These are phyloP conservation scores for Prenolepis imparis DNA, from an alignment of 2,888 invertebrate genomes.

Conservation along the genomic window DNA sequence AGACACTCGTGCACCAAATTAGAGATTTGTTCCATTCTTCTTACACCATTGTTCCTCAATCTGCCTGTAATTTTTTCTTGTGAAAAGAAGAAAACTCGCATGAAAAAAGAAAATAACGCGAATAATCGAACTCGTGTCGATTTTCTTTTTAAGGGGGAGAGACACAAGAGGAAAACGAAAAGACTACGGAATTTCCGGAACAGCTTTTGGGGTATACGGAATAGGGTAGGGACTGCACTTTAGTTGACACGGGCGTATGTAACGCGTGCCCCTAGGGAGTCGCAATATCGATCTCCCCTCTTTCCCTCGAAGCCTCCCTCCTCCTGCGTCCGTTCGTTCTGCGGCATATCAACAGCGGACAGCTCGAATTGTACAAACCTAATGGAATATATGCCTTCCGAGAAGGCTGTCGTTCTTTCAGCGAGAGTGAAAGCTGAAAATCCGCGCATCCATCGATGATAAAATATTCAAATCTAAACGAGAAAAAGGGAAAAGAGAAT, in stretches of 20 bases:
- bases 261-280: constrained; percentile 79
- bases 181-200: constrained; percentile 45
- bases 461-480: background rate
- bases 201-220: constrained; percentile 35
- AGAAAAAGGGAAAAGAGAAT: too few relatives aligned
- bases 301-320: constrained; percentile 60
- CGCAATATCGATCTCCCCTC: constrained; percentile 79
- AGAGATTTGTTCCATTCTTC: background rate
- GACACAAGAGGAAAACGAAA: background rate
- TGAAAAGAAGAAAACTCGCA: background rate
- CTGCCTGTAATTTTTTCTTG: background rate
- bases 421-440: background rate
- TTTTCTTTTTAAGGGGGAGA: background rate
- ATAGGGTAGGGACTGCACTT: constrained; percentile 65
- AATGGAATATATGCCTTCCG: constrained; percentile 49
- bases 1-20: background rate
- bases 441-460: constrained; percentile 7
- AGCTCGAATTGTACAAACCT: constrained; percentile 62
- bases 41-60: background rate
- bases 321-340: constrained; percentile 41
- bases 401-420: constrained; percentile 45
- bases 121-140: constrained; percentile 15
- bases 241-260: constrained; percentile 70
- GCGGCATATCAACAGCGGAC: constrained; percentile 63
- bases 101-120: background rate